Base-by-base conservation (phyloP, 2,888 invertebrate species). In the Pinctada fucata region DNA sequence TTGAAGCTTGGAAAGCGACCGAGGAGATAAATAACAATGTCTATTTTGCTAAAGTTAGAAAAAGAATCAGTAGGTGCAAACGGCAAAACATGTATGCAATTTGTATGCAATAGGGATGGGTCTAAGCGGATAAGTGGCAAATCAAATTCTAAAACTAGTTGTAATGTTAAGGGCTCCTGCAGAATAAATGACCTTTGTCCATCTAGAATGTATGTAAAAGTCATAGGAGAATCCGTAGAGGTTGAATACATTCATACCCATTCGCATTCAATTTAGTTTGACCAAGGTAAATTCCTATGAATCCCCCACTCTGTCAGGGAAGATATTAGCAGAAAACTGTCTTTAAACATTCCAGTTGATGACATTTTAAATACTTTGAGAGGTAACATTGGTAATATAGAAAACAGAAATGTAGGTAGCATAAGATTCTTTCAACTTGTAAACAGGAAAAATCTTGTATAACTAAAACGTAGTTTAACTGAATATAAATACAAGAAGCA, bases 161-260 rank as follows among this genome's bases (percentile, higher is more conserved):
- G 45, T 8, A 47, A 70, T 48, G 64, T 48, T 4, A 76, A 76
- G 50, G 70, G 63, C 5, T 47, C 69, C 13, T 69, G 64, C 49
- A 69, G 64, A 70, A 63, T 76, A 45, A 76, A 70, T 48, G 64
- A 50, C 5, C 13, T 64, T 10, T 69, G 70, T 64, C 70, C 76
- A 31, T 63, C 69, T 70, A 31, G 50, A 10, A 10, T 76, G 47
- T 58, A 47, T 58, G 76, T 76, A 13, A 31, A 71, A 64, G 70
- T 70, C 13, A 45, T 16, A 13, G 6, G 31, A 5, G 64, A 70
- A 5, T 50, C 47, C 31, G 64, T 70, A 10, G 10, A 70, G 16
- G 76, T 64, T n/a, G 71, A 63, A 50, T 72, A 76, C 50, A 66
- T 76, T 50, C 70, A 76, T 31, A 49, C 76, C 4, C 71, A 76